Percentiles rank a stretch among this genome's conserved stretches.
Conservation (phyloP, 2,113 vertebrate genomes). For the Pipra filicauda region DNA sequence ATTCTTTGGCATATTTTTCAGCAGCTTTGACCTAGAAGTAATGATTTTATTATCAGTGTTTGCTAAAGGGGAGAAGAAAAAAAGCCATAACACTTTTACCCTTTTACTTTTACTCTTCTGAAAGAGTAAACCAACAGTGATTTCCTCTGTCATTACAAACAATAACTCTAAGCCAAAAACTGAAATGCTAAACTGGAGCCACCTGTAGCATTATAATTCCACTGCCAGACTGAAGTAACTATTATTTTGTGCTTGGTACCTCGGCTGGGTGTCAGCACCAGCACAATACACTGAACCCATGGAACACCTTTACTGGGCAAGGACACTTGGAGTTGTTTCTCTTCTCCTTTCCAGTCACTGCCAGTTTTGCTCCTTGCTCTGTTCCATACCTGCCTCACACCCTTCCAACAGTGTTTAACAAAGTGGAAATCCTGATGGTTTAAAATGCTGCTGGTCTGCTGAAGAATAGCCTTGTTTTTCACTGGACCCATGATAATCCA, state of each 20-base stretch:
- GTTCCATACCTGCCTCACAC: background rate
- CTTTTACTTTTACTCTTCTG: background rate
- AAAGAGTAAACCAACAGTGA: background rate
- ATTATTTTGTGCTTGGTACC: too few relatives aligned
- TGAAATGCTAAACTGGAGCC: background rate
- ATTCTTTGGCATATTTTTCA: background rate
- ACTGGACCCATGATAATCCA: background rate
- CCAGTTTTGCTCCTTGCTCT: background rate
- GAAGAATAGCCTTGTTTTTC: background rate
- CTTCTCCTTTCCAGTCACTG: background rate
- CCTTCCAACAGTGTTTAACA: background rate
- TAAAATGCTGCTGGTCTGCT: background rate
- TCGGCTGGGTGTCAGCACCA: accelerated
- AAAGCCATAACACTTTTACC: background rate
- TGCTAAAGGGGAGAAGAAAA: background rate
- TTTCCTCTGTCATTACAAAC: background rate
- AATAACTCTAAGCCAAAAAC: background rate
- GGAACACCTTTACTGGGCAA: background rate
- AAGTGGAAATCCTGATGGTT: background rate
- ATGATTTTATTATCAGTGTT: background rate
- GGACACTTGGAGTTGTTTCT: background rate
- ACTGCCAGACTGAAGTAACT: background rate
- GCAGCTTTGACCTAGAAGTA: background rate
- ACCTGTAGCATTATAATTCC: background rate
- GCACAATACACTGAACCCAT: background rate